Evolutionary conservation across 2,888 invertebrate species (phyloP), one percentile per base, ranked within the genome.

Genomic region (Drosophila neonasuta): DNA sequence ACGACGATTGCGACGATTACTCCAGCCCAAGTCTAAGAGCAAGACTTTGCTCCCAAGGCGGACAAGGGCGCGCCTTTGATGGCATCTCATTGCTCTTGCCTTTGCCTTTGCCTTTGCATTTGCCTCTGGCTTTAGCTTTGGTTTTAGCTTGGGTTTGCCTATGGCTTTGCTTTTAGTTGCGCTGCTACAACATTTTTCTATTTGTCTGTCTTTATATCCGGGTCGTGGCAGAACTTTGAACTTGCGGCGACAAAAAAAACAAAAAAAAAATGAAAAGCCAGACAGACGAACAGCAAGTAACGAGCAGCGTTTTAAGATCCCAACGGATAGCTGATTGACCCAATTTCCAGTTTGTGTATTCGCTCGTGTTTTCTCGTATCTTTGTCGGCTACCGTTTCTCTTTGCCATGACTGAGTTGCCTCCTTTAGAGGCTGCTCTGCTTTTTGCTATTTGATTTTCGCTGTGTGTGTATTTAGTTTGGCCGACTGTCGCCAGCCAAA

Each of bases 21-120:
- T 44, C 13, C 56, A 49, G 48, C 32, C 48, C 13, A 44, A 41
- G 58, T 34, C 44, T 24, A 24, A 24, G 32, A 32, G 10, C 6
- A 36, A 36, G 36, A n/a, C n/a, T 36, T 34, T 20, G 49, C 46
- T 36, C 17, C 32, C 20, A n/a, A 49, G 49, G 62, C 74, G 60
- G 58, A 76, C 74, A 77, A 77, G 76, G 76, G 76, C 78, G 78
- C 70, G 74, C 44, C 76, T 74, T 77, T 76, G 76, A 76, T 74
- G 66, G 63, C 59, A 73, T 64, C 71, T 42, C 24, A 17, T 50
- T 32, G 42, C 42, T 34, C 9, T 36, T 20, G 39, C 44, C 24
- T 36, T 42, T 52, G 17, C 32, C 44, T 39, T 48, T 41, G 49
- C 8, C 1, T 50, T 48, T 41, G 49, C 5, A 1, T 50, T n/a